Evolutionary conservation across 2,888 invertebrate genomes (phyloP), one percentile per base, ranked within the genome.

Genomic region (Acanthopleura granulata): DNA sequence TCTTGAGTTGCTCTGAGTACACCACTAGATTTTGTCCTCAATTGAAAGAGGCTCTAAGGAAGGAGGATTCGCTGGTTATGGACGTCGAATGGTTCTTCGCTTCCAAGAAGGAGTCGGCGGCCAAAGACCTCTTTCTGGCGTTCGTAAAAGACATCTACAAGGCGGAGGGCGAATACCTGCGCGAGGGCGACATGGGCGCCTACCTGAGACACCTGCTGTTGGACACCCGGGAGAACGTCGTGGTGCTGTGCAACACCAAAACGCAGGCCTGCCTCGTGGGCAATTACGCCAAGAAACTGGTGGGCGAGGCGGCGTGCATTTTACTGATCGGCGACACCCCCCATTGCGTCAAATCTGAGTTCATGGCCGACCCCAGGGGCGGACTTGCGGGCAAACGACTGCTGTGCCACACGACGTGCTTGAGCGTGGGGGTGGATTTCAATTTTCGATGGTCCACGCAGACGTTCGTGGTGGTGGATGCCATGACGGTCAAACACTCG

Each of bases 181-280:
- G 51, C 14, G 18, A 51, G 18, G 14, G 51, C 18, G 51, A 51
- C 51, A 51, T 51, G 51, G 51, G 51, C 14, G 51, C 51, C 18
- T 51, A 51, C 51, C 51, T 51, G 51, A 51, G 51, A 18, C 51
- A 51, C 51, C 51, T 51, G 51, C 18, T 51, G 51, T 15, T 15
- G 18, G 14, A 51, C 51, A 18, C 14, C 14, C 14, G 18, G 14
- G 18, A 51, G 18, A 51, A 51, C 51, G 51, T 51, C 14, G 51
- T 51, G 51, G 51, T 51, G 51, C 18, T 51, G 51, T 51, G 51
- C 51, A 51, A 51, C 51, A 51, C 51, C 51, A 51, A 51, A 51
- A 15, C 51, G 51, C 51, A 51, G 18, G 51, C 51, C 18, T 18
- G 18, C 51, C 51, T 51, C 51, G 51, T 51, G 51, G 51, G 51